These are phyloP conservation scores for Momotus momota DNA, from an alignment of 2,797 vertebrate species.

Conservation along the genomic window DNA sequence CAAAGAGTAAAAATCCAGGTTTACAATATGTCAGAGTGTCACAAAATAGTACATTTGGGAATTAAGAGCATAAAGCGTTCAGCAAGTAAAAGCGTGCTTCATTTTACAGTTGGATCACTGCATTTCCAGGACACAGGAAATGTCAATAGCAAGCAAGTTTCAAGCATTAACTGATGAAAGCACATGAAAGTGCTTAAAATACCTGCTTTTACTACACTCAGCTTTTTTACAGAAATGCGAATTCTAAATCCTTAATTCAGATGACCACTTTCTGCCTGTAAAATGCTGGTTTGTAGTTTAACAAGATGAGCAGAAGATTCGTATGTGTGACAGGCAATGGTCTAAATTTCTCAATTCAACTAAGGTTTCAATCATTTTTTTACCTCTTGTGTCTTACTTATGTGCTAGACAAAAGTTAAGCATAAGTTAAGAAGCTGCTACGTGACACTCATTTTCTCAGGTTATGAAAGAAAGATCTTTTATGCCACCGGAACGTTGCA, in stretches of 20 bases:
- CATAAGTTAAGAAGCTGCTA: not conserved
- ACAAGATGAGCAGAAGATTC: not conserved
- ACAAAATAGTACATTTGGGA: not conserved
- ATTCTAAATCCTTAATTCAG: not conserved
- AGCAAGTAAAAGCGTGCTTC: not conserved
- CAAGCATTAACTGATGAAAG: not conserved
- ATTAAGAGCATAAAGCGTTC: not conserved
- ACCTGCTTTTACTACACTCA: not conserved
- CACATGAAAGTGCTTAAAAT: not conserved
- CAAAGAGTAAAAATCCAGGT: not conserved
- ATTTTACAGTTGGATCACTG: not conserved
- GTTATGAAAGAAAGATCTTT: not conserved
- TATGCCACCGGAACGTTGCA: not conserved
- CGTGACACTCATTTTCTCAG: not conserved
- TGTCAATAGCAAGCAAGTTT: not conserved
- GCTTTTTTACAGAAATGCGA: not conserved
- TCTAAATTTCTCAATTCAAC: not conserved
- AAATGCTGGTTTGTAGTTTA: not conserved
- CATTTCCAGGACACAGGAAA: not conserved
- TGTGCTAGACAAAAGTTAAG: not conserved
- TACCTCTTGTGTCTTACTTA: not conserved
- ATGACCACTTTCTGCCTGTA: not conserved
- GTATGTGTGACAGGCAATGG: not conserved
- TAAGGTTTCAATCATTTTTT: not conserved
- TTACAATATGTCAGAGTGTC: not conserved